These are phyloP conservation scores for Ceratitis capitata DNA, from an alignment of 1,140 invertebrate genomes.

Conservation along the genomic window DNA sequence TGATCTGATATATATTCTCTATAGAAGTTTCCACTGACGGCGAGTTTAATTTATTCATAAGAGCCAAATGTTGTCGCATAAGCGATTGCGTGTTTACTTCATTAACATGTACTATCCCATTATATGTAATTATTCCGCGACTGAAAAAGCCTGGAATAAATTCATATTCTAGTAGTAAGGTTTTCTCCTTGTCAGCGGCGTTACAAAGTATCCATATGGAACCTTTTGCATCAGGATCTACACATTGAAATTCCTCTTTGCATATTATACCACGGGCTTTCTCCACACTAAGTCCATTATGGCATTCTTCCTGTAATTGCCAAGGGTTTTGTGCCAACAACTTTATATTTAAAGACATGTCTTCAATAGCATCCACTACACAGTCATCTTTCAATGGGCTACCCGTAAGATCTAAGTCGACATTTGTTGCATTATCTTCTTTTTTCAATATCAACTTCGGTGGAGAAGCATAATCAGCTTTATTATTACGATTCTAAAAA, in stretches of 20 bases:
- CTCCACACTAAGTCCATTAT: constrained; percentile 49
- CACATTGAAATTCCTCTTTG: constrained; percentile 49
- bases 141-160: constrained; percentile 48
- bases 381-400: constrained; percentile 62
- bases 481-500: constrained; percentile 39
- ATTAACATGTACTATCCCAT: constrained; percentile 49
- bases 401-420: constrained; percentile 56
- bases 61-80: constrained; percentile 35
- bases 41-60: not conserved
- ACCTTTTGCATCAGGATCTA: constrained; percentile 44
- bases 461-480: constrained; percentile 44
- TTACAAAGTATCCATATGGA: constrained; percentile 61
- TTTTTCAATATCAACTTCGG: constrained; percentile 43
- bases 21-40: constrained; percentile 51
- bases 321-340: constrained; percentile 51
- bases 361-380: constrained; percentile 53
- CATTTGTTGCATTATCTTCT: not conserved
- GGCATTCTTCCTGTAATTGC: constrained; percentile 57
- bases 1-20: constrained; percentile 59
- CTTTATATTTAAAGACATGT: constrained; percentile 53
- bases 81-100: constrained; percentile 52
- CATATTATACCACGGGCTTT: constrained; percentile 53
- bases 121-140: constrained; percentile 54
- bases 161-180: constrained; percentile 54
- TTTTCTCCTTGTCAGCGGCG: constrained; percentile 50